Conservation (phyloP, 2,113 vertebrate genomes). For the Xiphorhynchus elegans region DNA sequence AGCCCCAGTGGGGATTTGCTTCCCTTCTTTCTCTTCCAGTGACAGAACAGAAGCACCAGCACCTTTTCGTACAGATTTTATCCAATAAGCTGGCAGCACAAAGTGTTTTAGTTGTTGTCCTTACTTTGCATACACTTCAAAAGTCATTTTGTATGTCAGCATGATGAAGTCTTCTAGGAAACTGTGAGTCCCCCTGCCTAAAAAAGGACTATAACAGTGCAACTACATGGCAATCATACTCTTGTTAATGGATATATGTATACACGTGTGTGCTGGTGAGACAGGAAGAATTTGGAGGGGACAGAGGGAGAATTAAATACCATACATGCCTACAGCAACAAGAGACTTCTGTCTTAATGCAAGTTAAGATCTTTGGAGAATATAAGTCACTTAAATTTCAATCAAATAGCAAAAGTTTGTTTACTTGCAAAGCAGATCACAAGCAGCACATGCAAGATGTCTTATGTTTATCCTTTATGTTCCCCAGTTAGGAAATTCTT, state of each 20-base stretch:
- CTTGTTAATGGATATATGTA: background rate
- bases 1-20: background rate
- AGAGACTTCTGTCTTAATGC: background rate
- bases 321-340: background rate
- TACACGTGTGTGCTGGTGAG: background rate
- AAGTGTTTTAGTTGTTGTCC: background rate
- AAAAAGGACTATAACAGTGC: background rate
- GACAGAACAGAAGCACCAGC: background rate
- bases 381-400: background rate
- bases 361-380: conserved; percentile 6
- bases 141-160: background rate
- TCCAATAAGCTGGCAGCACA: background rate
- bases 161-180: background rate
- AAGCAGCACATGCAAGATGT: background rate
- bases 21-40: background rate
- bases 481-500: conserved; percentile 29
- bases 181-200: background rate
- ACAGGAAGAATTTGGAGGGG: background rate
- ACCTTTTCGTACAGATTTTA: background rate
- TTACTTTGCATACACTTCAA: background rate
- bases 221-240: background rate
- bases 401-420: background rate
- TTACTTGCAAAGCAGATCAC: background rate
- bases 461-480: conserved; percentile 8
- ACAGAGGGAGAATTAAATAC: background rate